These are phyloP conservation scores for Solen grandis DNA, from an alignment of 1,140 invertebrate genomes.

Conservation along the genomic window DNA sequence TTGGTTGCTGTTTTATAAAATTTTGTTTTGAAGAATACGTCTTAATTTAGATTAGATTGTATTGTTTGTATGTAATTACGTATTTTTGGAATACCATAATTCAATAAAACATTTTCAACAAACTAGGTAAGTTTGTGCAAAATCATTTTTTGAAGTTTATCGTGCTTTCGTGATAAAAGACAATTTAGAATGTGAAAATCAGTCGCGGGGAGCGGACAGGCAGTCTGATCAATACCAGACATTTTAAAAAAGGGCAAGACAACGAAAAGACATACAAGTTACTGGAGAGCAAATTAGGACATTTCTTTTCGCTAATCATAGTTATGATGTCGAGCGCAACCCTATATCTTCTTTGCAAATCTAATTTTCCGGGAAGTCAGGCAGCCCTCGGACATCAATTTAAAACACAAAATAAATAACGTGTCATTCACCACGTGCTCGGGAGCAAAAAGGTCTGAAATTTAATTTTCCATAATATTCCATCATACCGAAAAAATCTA, in stretches of 20 bases:
- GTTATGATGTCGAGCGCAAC: constrained; percentile 31
- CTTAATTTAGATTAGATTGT: no score
- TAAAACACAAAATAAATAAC: constrained; percentile 57
- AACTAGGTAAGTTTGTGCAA: no score
- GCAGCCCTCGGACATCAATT: constrained; percentile 55
- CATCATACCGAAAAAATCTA: constrained; percentile 56
- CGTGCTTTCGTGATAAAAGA: no score
- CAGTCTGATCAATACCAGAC: no score
- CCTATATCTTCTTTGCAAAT: constrained; percentile 54
- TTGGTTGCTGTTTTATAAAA: no score
- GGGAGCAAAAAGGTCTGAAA: constrained; percentile 54
- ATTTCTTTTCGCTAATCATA: constrained; percentile 45
- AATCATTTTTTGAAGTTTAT: no score
- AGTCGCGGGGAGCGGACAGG: no score
- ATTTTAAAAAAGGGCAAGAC: background rate
- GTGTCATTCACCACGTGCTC: constrained; percentile 47
- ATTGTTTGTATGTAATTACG: no score
- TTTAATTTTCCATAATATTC: constrained; percentile 59
- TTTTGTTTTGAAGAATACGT: no score
- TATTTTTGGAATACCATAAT: no score
- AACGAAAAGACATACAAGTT: background rate
- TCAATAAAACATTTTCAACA: no score
- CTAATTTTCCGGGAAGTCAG: constrained; percentile 42
- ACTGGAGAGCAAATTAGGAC: constrained; percentile 41
- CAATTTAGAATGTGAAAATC: no score